These are phyloP conservation scores for Montipora capricornis DNA, from an alignment of 64 coral and sea anemone species.

Conservation along the genomic window DNA sequence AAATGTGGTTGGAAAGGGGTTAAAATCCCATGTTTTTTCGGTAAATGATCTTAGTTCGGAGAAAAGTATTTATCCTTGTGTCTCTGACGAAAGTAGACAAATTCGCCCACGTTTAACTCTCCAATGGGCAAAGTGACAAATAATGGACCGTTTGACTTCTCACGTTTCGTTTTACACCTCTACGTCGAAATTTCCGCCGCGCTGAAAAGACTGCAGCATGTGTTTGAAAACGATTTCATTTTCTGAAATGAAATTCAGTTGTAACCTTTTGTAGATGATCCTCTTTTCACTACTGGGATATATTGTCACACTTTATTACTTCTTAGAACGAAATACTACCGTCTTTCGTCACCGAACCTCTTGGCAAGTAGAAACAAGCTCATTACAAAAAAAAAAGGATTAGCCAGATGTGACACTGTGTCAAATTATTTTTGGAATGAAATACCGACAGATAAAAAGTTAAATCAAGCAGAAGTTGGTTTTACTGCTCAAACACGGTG, in stretches of 20 bases:
- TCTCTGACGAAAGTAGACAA: neutral
- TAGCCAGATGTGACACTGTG: neutral
- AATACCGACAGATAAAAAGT: neutral
- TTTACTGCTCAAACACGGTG: too few species aligned
- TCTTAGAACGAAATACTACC: neutral
- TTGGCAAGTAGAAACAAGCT: constrained; percentile 25
- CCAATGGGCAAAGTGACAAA: neutral
- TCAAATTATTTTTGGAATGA: neutral
- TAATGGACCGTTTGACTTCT: neutral
- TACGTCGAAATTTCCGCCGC: neutral
- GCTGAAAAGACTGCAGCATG: neutral
- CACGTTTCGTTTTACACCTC: neutral
- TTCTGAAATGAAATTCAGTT: constrained; percentile 17
- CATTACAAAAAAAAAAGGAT: neutral
- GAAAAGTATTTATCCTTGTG: neutral
- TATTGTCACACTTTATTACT: constrained; percentile 10
- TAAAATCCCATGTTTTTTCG: neutral
- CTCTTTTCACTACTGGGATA: neutral
- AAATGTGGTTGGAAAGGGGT: neutral
- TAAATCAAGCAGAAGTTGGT: neutral
- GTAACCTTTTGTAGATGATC: neutral
- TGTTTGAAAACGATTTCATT: neutral
- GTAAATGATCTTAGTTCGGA: constrained; percentile 10
- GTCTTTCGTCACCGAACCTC: constrained; percentile 15
- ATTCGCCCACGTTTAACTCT: neutral